Conservation (phyloP, 1,140 invertebrate genomes). For the Drosophila setifemur region DNA sequence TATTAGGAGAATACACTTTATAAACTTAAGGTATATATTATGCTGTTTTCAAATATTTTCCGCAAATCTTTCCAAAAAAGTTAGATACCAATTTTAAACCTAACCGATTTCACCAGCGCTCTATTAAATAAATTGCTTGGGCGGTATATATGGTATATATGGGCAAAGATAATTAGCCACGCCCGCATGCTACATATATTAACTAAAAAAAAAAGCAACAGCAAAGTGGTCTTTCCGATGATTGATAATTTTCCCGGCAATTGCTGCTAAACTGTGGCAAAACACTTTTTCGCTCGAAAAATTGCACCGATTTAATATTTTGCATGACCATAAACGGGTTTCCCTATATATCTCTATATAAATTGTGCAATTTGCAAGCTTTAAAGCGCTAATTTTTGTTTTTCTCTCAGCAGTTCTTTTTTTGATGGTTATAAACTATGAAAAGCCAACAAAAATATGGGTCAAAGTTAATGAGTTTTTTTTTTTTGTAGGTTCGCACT, state of each 20-base stretch:
- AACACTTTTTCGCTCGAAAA: constrained; percentile 17
- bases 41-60: background rate
- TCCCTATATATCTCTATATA: background rate
- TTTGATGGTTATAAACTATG: constrained; percentile 24
- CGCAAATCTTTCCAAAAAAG: no score
- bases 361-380: constrained; percentile 17
- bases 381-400: constrained; percentile 6
- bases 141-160: constrained; percentile 9
- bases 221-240: constrained; percentile 3
- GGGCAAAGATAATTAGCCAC: constrained; percentile 32
- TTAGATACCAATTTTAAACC: background rate
- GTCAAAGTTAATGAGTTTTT: constrained; percentile 60
- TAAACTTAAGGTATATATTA: no score
- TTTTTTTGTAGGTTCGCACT: constrained; percentile 4
- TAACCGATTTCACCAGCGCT: background rate
- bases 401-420: background rate
- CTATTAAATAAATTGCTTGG: constrained; percentile 34
- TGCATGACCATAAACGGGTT: constrained; percentile 1
- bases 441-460: constrained; percentile 33
- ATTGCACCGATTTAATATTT: constrained; percentile 26
- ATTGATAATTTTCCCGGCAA: constrained; percentile 34
- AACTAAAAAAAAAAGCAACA: constrained; percentile 29
- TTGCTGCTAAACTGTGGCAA: constrained; percentile 19
- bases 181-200: constrained; percentile 32
- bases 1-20: no score